Conservation (phyloP, 2,113 vertebrate species). For the Turnix velox region DNA sequence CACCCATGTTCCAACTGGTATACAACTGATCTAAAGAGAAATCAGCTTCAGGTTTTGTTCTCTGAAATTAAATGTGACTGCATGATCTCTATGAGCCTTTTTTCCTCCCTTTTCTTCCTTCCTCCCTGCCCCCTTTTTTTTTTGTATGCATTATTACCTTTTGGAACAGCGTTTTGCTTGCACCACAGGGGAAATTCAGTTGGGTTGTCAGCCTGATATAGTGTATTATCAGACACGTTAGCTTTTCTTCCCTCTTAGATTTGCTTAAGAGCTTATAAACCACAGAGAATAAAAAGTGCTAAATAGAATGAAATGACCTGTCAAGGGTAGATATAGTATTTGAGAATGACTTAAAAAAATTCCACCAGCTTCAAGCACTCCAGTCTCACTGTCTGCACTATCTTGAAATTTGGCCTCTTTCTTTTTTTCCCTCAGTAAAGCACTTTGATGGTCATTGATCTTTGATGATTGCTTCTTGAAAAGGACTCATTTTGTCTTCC, state of each 20-base stretch:
- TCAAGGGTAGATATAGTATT: conserved; percentile 49
- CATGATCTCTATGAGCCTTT: conserved; percentile 34
- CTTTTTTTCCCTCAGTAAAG: neutral
- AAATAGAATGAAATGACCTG: conserved; percentile 67
- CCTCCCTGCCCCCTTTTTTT: neutral
- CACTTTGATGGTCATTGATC: conserved; percentile 20
- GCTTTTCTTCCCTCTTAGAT: conserved; percentile 57
- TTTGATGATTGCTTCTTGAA: conserved; percentile 34
- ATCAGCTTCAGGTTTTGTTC: conserved; percentile 56
- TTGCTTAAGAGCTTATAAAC: conserved; percentile 70
- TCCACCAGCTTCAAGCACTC: neutral
- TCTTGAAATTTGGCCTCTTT: conserved; percentile 13
- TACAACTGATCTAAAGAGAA: conserved; percentile 65
- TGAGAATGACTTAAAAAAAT: conserved; percentile 52
- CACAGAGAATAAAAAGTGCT: conserved; percentile 59
- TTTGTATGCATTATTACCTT: conserved; percentile 33
- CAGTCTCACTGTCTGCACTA: neutral
- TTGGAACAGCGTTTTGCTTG: conserved; percentile 39
- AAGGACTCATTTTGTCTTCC: conserved; percentile 13
- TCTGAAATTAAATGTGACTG: conserved; percentile 55
- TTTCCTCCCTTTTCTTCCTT: fast-evolving
- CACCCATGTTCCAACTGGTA: conserved; percentile 57
- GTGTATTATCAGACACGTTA: conserved; percentile 44
- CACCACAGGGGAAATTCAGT: conserved; percentile 54
- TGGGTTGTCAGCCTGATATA: conserved; percentile 57